phyloP scores from a whole-genome alignment of 1,140 invertebrate species.

The Amyelois transitella region DNA sequence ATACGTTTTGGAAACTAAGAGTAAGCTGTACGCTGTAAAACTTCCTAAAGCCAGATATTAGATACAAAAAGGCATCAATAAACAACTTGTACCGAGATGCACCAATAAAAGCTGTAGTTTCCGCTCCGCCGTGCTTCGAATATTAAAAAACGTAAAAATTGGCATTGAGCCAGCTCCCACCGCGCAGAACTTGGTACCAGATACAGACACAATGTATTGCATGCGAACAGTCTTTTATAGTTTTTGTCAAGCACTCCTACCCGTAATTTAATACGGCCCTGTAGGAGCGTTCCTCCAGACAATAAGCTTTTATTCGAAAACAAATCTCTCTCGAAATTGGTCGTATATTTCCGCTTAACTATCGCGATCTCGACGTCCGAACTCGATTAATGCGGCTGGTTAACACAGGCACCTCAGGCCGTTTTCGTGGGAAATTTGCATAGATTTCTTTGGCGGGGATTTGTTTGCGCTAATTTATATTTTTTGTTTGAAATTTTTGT shows the following conservation, averaged over 20 bases:
- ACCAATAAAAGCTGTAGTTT: slow-evolving; percentile 49
- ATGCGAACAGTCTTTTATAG: slow-evolving; percentile 40
- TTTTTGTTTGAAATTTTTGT: too few relatives aligned
- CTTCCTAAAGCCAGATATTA: neutral
- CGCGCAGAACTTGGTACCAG: slow-evolving; percentile 12
- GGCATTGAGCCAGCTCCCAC: slow-evolving; percentile 20
- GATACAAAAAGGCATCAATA: slow-evolving; percentile 13
- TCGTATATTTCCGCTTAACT: slow-evolving; percentile 18
- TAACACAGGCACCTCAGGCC: neutral
- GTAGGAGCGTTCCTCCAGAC: slow-evolving; percentile 16
- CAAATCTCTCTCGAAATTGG: slow-evolving; percentile 22
- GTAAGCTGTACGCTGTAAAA: too few relatives aligned
- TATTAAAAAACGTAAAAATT: slow-evolving; percentile 41
- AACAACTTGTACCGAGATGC: slow-evolving; percentile 25
- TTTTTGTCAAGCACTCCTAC: slow-evolving; percentile 28
- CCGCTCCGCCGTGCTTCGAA: slow-evolving; percentile 29
- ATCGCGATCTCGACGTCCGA: slow-evolving; percentile 13
- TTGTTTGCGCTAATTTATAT: too few relatives aligned
- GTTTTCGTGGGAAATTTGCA: neutral
- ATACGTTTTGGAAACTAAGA: too few relatives aligned
- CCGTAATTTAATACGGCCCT: slow-evolving; percentile 35
- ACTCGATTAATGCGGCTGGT: slow-evolving; percentile 15
- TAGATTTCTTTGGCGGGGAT: too few relatives aligned
- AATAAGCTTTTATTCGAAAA: slow-evolving; percentile 33
- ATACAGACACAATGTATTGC: slow-evolving; percentile 27